Evolutionary conservation across 2,113 vertebrate species (phyloP), one percentile per base, ranked within the genome.

Genomic region (Emberiza fucata): DNA sequence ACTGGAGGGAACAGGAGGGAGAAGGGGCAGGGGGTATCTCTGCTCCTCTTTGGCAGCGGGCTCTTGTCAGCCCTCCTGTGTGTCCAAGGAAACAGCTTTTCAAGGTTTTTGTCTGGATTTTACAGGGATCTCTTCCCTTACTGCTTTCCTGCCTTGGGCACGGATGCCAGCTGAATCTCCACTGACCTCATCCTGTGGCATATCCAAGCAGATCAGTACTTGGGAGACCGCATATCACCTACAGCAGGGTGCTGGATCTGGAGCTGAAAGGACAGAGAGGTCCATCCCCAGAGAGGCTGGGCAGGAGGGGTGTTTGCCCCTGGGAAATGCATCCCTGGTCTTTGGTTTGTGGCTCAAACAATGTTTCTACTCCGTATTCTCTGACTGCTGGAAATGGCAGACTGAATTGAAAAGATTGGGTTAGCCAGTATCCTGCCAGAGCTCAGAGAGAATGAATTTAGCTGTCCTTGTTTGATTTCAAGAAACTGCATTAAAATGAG

Each of bases 21-120:
- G 42, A 59, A 0, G 2, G 8, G n/a, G 1, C 11, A 28, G 51
- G 9, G 33, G 25, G 1, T 44, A 1, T 54, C 8, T 47, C 16
- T 82, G 27, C 28, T 18, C 14, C 11, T 60, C 21, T 65, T 73
- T 57, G 45, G n/a, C 44, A 79, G 12, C 11, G 16, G 48, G 27
- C 37, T 88, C 21, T 63, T 63, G 28, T 65, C 57, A 57, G 47
- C 21, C 21, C 13, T 61, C 17, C 22, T 69, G 9, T 60, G 25
- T 66, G 21, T 53, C 20, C 37, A n/a, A 40, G 44, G 39, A 80
- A 91, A 37, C 1, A 2, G 2, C 50, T 83, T 63, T 51, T 42
- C 42, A 21, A 51, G 25, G 64, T 10, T 23, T 24, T 68, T 81
- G 25, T 56, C 78, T 24, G 45, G 35, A 47, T 84, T 87, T 84